A percentile compares a stretch with the other conserved stretches of the same genome.
phyloP scores from a whole-genome alignment of 2,888 invertebrate species.

The Agonopterix subpropinquella region DNA sequence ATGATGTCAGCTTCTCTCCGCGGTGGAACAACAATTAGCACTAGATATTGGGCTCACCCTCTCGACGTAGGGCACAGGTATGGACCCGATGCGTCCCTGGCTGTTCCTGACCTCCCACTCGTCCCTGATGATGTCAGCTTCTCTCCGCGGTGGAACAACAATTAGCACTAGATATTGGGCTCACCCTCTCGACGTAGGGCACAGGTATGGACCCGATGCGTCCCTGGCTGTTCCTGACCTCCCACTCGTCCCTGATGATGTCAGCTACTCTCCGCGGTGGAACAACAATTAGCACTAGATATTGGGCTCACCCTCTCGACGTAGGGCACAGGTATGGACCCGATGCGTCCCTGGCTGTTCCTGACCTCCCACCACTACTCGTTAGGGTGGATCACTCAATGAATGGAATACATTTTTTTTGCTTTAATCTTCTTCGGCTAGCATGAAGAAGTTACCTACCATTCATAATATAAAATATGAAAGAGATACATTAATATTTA shows the following conservation, averaged over 20 bases:
- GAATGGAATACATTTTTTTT: too few species aligned
- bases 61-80: conserved; percentile 97
- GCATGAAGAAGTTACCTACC: too few species aligned
- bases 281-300: too few species aligned
- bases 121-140: too few species aligned
- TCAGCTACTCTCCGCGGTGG: too few species aligned
- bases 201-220: conserved; percentile 96
- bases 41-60: conserved; percentile 65
- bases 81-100: conserved; percentile 91
- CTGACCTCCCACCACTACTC: conserved; percentile 98
- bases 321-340: conserved; percentile 97
- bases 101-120: conserved; percentile 93
- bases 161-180: conserved; percentile 8
- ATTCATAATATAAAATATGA: too few species aligned
- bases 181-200: conserved; percentile 92
- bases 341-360: conserved; percentile 89
- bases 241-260: conserved; percentile 97
- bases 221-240: conserved; percentile 91
- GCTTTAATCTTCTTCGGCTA: too few species aligned
- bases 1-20: too few species aligned
- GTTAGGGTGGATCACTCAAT: too few species aligned
- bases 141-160: too few species aligned
- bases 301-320: conserved; percentile 82
- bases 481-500: too few species aligned
- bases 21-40: too few species aligned